Evolutionary conservation across 2,888 invertebrate species (phyloP), one percentile per base, ranked within the genome.

Genomic region (Craniophora ligustri): DNA sequence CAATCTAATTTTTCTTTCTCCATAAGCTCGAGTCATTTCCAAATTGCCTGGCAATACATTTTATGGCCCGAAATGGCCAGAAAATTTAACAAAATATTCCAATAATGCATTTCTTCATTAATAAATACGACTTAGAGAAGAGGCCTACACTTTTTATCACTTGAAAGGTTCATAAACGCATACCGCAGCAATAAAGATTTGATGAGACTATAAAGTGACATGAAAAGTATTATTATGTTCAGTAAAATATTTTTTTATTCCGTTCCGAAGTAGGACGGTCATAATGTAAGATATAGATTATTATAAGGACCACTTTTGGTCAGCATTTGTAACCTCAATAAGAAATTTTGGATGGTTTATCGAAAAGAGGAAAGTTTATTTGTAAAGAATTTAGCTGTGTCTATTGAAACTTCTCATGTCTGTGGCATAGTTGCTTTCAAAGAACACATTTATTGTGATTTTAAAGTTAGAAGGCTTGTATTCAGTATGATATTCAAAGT

Each of bases 161-260:
- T 62, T 64, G 40, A 61, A 38, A 66, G 62, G 56, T 58, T 36
- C 56, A 68, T 78, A 79, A 75, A 78, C 72, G 79, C 72, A 72
- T 60, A 67, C 68, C 62, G 49, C 50, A 47, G 56, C 44, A 39
- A 63, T 78, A 78, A 78, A 78, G 71, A 79, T 77, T 78, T 79
- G 67, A 79, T 77, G 72, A 18, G 44, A 56, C 61, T 68, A 68
- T 78, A 75, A 79, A 79, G 65, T 62, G 62, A 49, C 68, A 71
- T 61, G 60, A 69, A 73, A 68, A 68, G 63, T 67, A 71, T 78
- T 75, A 77, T 56, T 65, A 66, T 59, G 59, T 64, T 71, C 62
- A 47, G 62, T 71, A 73, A 70, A 73, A 78, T 67, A 61, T 67
- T 63, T 14, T 75, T 78, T 74, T 77, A 76, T 76, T 70, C 44